Conservation (phyloP, 2,888 invertebrate species). For the Clusia tigrina region DNA sequence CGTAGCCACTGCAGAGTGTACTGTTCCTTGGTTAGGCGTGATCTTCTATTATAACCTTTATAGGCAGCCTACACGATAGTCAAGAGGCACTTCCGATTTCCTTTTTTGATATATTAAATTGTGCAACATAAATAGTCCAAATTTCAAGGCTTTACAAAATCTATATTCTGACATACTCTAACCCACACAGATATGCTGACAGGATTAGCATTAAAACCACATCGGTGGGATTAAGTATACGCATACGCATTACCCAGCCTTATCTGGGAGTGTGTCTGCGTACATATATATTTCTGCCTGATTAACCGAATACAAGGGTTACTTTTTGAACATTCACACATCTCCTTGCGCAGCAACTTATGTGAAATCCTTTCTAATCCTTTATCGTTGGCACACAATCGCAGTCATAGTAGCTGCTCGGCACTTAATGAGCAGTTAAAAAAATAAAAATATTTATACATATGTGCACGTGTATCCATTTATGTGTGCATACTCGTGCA, state of each 20-base stretch:
- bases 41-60: too few species aligned
- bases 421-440: not conserved
- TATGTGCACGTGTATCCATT: too few species aligned
- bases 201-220: conserved; percentile 16
- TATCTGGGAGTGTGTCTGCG: not conserved
- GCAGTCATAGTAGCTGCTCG: not conserved
- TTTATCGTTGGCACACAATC: not conserved
- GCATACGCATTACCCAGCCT: not conserved
- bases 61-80: too few species aligned
- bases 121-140: too few species aligned
- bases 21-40: too few species aligned
- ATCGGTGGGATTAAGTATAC: not conserved
- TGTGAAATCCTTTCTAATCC: not conserved
- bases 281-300: too few species aligned
- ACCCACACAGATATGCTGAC: not conserved
- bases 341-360: not conserved
- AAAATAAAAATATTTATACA: too few species aligned
- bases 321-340: not conserved
- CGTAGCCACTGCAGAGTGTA: too few species aligned
- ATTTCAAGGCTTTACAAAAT: too few species aligned
- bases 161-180: not conserved
- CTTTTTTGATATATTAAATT: too few species aligned
- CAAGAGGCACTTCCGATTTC: too few species aligned
- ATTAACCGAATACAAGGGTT: not conserved
- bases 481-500: too few species aligned